Conservation (phyloP, 1,140 invertebrate species). For the Arctopsyche grandis region DNA sequence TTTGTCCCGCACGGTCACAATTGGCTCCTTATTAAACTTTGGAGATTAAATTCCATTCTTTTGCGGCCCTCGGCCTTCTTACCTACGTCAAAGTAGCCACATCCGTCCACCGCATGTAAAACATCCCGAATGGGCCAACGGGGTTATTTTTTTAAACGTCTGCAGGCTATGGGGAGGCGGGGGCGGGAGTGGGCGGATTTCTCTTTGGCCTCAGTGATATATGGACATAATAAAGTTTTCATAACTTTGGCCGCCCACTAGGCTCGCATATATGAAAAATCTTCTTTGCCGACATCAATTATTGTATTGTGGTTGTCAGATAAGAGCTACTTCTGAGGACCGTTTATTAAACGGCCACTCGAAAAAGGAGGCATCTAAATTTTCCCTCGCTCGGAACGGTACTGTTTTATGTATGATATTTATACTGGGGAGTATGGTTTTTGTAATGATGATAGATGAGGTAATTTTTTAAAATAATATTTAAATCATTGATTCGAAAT, state of each 20-base stretch:
- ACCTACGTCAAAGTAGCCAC: slow-evolving; percentile 6
- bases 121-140: neutral
- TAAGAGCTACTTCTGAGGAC: neutral
- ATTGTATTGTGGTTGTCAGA: slow-evolving; percentile 28
- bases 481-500: too few relatives aligned
- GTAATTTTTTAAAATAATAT: too few relatives aligned
- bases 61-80: neutral
- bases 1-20: slow-evolving; percentile 21
- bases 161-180: too few relatives aligned
- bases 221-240: slow-evolving; percentile 39
- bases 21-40: slow-evolving; percentile 32
- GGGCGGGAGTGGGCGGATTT: neutral
- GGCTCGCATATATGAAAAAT: slow-evolving; percentile 26
- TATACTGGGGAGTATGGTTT: too few relatives aligned
- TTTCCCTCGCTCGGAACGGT: neutral
- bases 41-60: slow-evolving; percentile 31
- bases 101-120: neutral
- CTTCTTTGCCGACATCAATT: slow-evolving; percentile 31
- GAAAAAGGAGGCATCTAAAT: neutral
- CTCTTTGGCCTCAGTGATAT: slow-evolving; percentile 12
- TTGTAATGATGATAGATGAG: neutral
- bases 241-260: slow-evolving; percentile 10
- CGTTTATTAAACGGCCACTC: slow-evolving; percentile 9
- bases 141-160: slow-evolving; percentile 5
- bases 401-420: neutral